phyloP scores from a whole-genome alignment of 2,888 invertebrate genomes.

The Acleris emargana region DNA sequence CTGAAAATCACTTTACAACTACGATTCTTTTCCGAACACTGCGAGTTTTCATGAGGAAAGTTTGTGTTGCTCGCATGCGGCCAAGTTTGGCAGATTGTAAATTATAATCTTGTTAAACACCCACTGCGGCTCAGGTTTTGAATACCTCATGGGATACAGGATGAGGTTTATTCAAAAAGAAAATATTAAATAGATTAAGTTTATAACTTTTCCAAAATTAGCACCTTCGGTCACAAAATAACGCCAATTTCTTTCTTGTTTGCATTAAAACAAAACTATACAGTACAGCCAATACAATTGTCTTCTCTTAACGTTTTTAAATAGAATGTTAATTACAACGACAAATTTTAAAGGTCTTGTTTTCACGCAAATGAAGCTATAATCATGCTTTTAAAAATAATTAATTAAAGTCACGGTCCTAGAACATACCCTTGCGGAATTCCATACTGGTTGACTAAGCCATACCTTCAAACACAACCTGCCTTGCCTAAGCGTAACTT shows the following conservation, averaged over 20 bases:
- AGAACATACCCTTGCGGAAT: background rate
- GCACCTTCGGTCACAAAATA: no score
- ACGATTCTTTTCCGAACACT: slow-evolving; percentile 58
- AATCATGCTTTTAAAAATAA: no score
- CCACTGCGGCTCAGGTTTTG: slow-evolving; percentile 8
- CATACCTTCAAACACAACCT: slow-evolving; percentile 2
- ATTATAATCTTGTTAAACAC: slow-evolving; percentile 35
- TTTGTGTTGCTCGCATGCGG: slow-evolving; percentile 55
- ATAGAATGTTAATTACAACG: no score
- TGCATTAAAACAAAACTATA: no score
- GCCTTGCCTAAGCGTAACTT: background rate
- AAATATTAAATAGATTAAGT: no score
- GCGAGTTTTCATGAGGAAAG: slow-evolving; percentile 69
- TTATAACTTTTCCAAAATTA: no score
- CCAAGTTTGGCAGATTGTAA: slow-evolving; percentile 41
- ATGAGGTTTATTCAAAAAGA: background rate
- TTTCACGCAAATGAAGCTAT: no score
- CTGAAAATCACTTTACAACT: slow-evolving; percentile 54
- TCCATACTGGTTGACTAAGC: background rate
- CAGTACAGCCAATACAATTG: no score
- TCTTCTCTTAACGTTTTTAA: no score
- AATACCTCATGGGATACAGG: slow-evolving; percentile 4
- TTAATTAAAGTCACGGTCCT: background rate
- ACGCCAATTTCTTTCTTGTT: no score
- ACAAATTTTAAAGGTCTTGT: no score